A percentile compares a stretch with the other conserved stretches of the same genome.
Evolutionary conservation across 92 coral and sea anemone genomes (phyloP).

Genomic region (Porites rus): DNA sequence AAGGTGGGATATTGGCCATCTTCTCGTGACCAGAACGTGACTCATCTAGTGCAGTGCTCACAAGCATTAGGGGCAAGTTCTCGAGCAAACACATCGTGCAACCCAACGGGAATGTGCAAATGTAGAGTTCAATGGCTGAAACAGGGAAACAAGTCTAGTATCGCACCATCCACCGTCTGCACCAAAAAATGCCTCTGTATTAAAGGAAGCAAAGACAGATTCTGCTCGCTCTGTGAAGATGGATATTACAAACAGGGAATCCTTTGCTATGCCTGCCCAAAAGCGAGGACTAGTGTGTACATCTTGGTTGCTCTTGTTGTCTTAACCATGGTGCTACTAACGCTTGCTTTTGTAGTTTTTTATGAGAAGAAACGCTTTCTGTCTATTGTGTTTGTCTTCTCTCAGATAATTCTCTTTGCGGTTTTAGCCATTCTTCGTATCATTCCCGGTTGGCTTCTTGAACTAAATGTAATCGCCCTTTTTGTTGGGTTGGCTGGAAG

Average conservation of each 20-base stretch:
- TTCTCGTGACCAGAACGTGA: slow-evolving; percentile 52
- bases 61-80: slow-evolving; percentile 2
- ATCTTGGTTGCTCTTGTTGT: slow-evolving; percentile 32
- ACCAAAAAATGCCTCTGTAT: slow-evolving; percentile 39
- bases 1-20: slow-evolving; percentile 83
- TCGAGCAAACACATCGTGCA: slow-evolving; percentile 41
- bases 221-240: slow-evolving; percentile 65
- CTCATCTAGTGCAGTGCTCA: slow-evolving; percentile 70
- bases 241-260: slow-evolving; percentile 59
- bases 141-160: neutral
- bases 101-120: slow-evolving; percentile 60
- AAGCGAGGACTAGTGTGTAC: slow-evolving; percentile 28
- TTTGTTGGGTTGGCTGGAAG: slow-evolving; percentile 72
- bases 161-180: slow-evolving; percentile 48
- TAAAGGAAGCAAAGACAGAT: slow-evolving; percentile 63
- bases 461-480: slow-evolving; percentile 59
- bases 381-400: slow-evolving; percentile 44
- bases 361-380: slow-evolving; percentile 52
- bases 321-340: slow-evolving; percentile 21
- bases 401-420: slow-evolving; percentile 54
- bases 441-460: slow-evolving; percentile 78
- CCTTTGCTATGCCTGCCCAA: slow-evolving; percentile 58
- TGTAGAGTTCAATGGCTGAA: slow-evolving; percentile 36
- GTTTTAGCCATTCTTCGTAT: slow-evolving; percentile 63
- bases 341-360: slow-evolving; percentile 49